These are phyloP conservation scores for Xenotilapia flavipinnis DNA, from an alignment of 2,113 vertebrate species.

Conservation along the genomic window DNA sequence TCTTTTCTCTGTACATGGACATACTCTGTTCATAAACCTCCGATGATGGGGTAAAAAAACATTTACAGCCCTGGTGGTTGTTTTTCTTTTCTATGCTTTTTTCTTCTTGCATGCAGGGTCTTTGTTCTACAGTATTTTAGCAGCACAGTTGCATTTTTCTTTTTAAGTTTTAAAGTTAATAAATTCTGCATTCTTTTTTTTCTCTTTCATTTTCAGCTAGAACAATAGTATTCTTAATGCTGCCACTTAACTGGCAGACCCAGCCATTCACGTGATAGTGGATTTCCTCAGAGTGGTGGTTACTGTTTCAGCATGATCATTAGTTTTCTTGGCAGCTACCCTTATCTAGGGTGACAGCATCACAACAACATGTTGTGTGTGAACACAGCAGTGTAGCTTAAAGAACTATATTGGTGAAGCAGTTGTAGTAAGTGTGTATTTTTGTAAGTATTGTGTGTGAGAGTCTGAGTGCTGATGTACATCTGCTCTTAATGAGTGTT, in stretches of 20 bases:
- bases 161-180: background rate
- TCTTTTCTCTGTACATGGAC: background rate
- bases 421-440: conserved; percentile 39
- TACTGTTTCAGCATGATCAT: conserved; percentile 35
- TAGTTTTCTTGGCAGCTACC: conserved; percentile 56
- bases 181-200: background rate
- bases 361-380: conserved; percentile 37
- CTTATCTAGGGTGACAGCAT: conserved; percentile 51
- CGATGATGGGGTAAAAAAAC: background rate
- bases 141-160: background rate
- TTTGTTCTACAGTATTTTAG: background rate
- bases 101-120: background rate
- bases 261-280: background rate
- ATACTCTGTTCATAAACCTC: background rate
- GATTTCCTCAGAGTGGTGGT: conserved; percentile 12
- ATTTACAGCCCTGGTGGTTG: background rate
- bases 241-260: background rate
- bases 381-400: conserved; percentile 29
- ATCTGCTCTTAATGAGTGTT: conserved; percentile 4
- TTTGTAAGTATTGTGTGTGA: conserved; percentile 30
- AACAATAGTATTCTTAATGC: background rate
- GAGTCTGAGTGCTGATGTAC: conserved; percentile 17
- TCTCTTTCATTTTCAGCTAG: background rate
- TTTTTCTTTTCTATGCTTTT: background rate
- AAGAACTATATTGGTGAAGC: conserved; percentile 37